Evolutionary conservation across 2,888 invertebrate genomes (phyloP), one percentile per base, ranked within the genome.

Genomic region (Sphaerophoria rueppellii): DNA sequence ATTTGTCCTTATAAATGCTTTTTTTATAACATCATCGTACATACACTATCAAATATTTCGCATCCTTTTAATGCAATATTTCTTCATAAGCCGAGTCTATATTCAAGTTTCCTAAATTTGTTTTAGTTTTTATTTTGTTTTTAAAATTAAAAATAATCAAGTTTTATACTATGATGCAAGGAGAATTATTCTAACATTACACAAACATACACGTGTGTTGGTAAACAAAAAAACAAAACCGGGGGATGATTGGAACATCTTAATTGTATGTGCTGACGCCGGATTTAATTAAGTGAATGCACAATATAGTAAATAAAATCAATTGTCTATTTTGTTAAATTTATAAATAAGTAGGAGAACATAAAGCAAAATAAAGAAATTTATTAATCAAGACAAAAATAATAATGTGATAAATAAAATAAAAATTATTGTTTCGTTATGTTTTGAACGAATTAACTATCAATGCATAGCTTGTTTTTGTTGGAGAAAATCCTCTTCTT

Each of bases 21-120:
- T 96, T 93, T 97, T 96, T 91, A 94, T 97, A 90, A 93, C 95
- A 32, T 97, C 96, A 75, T 95, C 96, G 76, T 94, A 95, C 89
- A 91, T 96, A 89, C 96, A 97, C 89, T 94, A 94, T 88, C 93
- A 94, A 89, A 90, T 96, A 89, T 93, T 94, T 87, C 90, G 91
- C 87, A 91, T 92, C 70, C 89, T 93, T 16, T 92, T 92, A 87
- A 92, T 92, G 82, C 92, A 91, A 87, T 92, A 90, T 77, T 82
- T 83, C 79, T 63, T 81, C 61, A 86, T 86, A 55, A 81, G 79
- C 57, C 77, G 82, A 48, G 86, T 82, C 78, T 85, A 85, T 55
- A 85, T 85, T 81, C 85, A 85, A 77, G 70, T 85, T 69, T 85
- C 85, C 76, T 85, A 85, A 81, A 81, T 73, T 71, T 57, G 12